Evolutionary conservation across 92 coral and sea anemone genomes (phyloP).

Genomic region (Siderastrea siderea): DNA sequence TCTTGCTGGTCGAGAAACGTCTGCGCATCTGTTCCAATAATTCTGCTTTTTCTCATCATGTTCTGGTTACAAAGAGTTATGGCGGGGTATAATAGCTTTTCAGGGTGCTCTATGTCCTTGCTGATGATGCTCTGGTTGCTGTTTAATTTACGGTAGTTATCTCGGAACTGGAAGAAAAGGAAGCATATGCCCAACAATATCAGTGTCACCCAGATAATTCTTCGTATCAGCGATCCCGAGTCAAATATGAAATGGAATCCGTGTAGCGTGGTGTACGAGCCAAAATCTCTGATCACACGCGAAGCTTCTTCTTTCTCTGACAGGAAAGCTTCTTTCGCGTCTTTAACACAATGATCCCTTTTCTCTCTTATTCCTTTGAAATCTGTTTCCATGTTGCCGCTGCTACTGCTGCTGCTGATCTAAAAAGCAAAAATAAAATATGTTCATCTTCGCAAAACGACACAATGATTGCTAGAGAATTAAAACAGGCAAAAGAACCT

Average conservation of each 20-base stretch:
- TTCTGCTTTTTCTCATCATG: slow-evolving; percentile 72
- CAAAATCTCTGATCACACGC: slow-evolving; percentile 53
- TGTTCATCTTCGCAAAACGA: neutral
- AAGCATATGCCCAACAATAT: slow-evolving; percentile 37
- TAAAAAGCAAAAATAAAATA: neutral
- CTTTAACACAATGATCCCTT: neutral
- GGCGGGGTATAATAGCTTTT: slow-evolving; percentile 64
- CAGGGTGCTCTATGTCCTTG: slow-evolving; percentile 22
- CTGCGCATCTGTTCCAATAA: slow-evolving; percentile 77
- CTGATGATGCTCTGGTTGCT: slow-evolving; percentile 39
- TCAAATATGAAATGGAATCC: slow-evolving; percentile 74
- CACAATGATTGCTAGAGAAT: neutral
- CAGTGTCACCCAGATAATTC: slow-evolving; percentile 62
- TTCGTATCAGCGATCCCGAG: slow-evolving; percentile 44
- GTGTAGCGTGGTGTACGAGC: slow-evolving; percentile 78
- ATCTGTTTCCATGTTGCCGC: slow-evolving; percentile 29
- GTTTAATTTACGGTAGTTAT: slow-evolving; percentile 29
- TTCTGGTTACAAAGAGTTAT: slow-evolving; percentile 80
- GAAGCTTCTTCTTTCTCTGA: slow-evolving; percentile 30
- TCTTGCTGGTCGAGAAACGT: slow-evolving; percentile 69
- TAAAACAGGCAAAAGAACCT: neutral
- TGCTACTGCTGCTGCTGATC: neutral
- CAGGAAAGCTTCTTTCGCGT: neutral
- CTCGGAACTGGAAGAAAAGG: slow-evolving; percentile 56
- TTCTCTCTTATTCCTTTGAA: slow-evolving; percentile 9